Evolutionary conservation across 2,113 vertebrate species (phyloP).

Genomic region (Centropus unirufus): DNA sequence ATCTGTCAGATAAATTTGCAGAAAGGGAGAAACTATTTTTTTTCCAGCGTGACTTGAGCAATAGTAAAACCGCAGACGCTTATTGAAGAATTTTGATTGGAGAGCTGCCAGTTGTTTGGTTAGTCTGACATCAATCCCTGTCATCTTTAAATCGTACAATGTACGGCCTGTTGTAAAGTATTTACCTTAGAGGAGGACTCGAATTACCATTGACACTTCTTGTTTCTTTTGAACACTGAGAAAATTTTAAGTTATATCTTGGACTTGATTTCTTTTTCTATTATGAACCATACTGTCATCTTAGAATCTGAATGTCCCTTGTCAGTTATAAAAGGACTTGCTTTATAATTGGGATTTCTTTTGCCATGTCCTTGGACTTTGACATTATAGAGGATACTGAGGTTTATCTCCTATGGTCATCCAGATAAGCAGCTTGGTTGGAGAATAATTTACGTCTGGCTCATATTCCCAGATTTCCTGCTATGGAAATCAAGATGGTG

Average conservation of each 20-base stretch:
- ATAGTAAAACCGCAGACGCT: neutral
- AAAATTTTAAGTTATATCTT: neutral
- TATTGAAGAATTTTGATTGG: conserved; percentile 5
- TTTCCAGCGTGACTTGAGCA: neutral
- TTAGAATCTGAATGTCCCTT: neutral
- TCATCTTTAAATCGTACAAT: neutral
- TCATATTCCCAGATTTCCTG: neutral
- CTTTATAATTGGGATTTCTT: neutral
- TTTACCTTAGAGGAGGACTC: neutral
- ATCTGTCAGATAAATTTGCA: neutral
- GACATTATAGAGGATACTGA: neutral
- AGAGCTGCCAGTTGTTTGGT: neutral
- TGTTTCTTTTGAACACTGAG: neutral
- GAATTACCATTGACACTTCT: neutral
- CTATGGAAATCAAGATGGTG: neutral
- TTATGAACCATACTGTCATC: neutral
- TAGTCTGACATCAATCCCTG: neutral
- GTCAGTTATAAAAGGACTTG: neutral
- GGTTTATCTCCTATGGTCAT: neutral
- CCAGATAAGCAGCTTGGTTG: neutral
- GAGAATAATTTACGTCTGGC: neutral
- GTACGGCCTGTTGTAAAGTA: neutral
- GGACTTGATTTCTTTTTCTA: neutral
- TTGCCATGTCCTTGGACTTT: neutral
- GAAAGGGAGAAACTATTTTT: neutral